phyloP scores from a whole-genome alignment of 2,888 invertebrate genomes.

The Esperia sulphurella region DNA sequence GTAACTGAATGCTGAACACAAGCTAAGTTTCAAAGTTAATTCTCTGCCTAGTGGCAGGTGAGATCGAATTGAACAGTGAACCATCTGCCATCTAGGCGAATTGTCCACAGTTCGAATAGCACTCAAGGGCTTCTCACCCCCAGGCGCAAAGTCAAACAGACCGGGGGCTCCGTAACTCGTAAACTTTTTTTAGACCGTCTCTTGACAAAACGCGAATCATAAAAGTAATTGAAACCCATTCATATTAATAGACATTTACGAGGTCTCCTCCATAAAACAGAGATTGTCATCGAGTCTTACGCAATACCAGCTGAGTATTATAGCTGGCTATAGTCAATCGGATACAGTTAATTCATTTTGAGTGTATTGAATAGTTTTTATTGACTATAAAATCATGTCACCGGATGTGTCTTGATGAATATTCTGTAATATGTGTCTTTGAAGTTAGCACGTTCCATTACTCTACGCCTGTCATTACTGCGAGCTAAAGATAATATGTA shows the following conservation, averaged over 20 bases:
- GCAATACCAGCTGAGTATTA: slow-evolving; percentile 42
- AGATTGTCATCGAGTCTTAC: slow-evolving; percentile 73
- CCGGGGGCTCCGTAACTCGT: slow-evolving; percentile 62
- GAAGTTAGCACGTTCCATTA: slow-evolving; percentile 35
- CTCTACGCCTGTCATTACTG: neutral
- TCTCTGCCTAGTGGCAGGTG: slow-evolving; percentile 33
- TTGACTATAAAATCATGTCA: slow-evolving; percentile 51
- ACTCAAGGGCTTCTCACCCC: slow-evolving; percentile 44
- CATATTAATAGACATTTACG: slow-evolving; percentile 80
- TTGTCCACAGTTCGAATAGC: slow-evolving; percentile 46
- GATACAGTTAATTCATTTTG: slow-evolving; percentile 60
- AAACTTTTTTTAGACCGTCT: slow-evolving; percentile 73
- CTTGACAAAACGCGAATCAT: slow-evolving; percentile 75
- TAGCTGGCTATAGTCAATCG: slow-evolving; percentile 38
- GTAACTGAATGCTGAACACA: neutral
- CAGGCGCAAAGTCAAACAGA: slow-evolving; percentile 57
- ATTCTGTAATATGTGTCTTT: slow-evolving; percentile 32
- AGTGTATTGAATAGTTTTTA: slow-evolving; percentile 61
- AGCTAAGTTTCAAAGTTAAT: neutral
- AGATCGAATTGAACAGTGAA: slow-evolving; percentile 29
- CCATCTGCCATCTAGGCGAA: slow-evolving; percentile 54
- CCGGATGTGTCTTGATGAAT: slow-evolving; percentile 46
- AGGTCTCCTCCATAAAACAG: slow-evolving; percentile 72
- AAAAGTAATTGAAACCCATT: slow-evolving; percentile 80
- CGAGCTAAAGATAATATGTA: too few relatives aligned